Base-by-base conservation (phyloP, 2,888 invertebrate species). In the Limnephilus lunatus region DNA sequence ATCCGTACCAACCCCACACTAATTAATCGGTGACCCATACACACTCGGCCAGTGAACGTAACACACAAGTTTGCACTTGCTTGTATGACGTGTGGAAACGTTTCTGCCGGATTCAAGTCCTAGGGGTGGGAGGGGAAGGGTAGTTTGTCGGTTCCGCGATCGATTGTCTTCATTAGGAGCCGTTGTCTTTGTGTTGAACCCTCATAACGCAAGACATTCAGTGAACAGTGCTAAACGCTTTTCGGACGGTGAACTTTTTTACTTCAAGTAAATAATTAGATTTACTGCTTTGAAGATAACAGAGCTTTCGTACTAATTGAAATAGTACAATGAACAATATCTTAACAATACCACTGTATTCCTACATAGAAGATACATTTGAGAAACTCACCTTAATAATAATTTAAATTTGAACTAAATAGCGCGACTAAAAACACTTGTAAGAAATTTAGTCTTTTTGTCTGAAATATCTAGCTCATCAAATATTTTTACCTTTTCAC, bases 21-120 rank as follows among this genome's bases (percentile, higher is more conserved):
- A 89, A 89, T 89, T 89, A 89, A 81, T 89, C 81, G 89, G 35
- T 81, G n/a, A 81, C 89, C 89, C 39, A 81, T 44, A 30, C 89
- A 88, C 88, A 48, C 88, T 15, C 31, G 88, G 88, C 32, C 87
- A 87, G 87, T n/a, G 25, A 85, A 35, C 19, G 85, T 87, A 48
- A 87, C 87, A 87, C 53, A 88, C 88, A 88, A 88, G 88, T 88
- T 88, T 88, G 88, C 88, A 88, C 88, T 88, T 14, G 68, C 68
- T 88, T 31, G 88, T 68, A 88, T 88, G 88, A 88, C 88, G 88
- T 88, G 53, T 88, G 88, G 19, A 44, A 86, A 44, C 86, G 44
- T 86, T 86, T 86, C 44, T 12, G 68, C n/a, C 3, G 30, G 53
- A 15, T 87, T 31, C 19, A 53, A 80, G 19, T 31, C 19, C 53